Conservation (phyloP, 2,113 vertebrate species). For the Gobius niger region DNA sequence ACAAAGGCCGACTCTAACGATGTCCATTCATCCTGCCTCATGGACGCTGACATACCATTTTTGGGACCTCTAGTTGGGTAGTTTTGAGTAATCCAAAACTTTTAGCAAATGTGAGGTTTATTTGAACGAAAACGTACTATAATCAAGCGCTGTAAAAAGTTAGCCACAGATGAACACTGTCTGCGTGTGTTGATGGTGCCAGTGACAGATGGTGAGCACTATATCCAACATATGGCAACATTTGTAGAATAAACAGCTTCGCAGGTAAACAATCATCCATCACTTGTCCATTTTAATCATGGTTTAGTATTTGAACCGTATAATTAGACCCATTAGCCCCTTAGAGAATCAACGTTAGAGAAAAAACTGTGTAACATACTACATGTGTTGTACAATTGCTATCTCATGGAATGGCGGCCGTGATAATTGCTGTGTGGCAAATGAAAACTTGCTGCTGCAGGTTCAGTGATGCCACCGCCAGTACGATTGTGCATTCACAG, state of each 20-base stretch:
- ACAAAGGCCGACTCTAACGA: too few species aligned
- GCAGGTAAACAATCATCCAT: background rate
- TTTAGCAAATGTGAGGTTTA: background rate
- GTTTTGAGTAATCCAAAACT: background rate
- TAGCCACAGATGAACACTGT: background rate
- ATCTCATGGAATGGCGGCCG: background rate
- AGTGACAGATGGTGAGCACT: background rate
- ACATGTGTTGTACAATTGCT: background rate
- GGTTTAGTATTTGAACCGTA: background rate
- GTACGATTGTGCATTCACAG: background rate
- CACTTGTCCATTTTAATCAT: background rate
- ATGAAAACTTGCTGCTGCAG: constrained; percentile 21
- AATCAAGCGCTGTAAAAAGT: background rate
- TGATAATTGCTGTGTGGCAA: background rate
- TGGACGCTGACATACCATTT: background rate
- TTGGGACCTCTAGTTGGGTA: background rate
- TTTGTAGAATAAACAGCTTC: background rate
- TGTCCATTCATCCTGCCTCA: too few species aligned
- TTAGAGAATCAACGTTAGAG: background rate
- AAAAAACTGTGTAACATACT: background rate
- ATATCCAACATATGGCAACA: background rate
- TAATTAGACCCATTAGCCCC: background rate
- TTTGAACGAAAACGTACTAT: background rate
- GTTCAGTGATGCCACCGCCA: constrained; percentile 7
- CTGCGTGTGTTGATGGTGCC: background rate